phyloP scores from a whole-genome alignment of 2,888 invertebrate species.

The Cerceris ruficornis region DNA sequence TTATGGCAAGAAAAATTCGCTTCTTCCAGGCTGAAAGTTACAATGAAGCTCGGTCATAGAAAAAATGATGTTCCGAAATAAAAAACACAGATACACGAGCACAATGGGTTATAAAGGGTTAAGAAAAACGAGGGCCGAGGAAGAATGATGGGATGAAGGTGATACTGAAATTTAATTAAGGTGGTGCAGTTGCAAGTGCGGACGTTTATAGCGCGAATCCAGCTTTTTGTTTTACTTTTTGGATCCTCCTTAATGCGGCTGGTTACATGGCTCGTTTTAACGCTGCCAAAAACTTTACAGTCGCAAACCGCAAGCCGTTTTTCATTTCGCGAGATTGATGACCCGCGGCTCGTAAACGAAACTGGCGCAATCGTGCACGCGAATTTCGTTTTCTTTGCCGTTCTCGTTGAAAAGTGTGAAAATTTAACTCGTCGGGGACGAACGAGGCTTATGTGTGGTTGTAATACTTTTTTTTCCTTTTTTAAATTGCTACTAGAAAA shows the following conservation, averaged over 20 bases:
- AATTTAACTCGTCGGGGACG: background rate
- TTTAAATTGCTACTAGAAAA: too few species aligned
- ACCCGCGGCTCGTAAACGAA: conserved; percentile 30
- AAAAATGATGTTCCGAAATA: too few species aligned
- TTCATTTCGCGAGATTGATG: conserved; percentile 23
- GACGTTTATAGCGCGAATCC: conserved; percentile 22
- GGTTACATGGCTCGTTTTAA: background rate
- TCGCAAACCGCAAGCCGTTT: conserved; percentile 3
- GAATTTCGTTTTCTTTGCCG: background rate
- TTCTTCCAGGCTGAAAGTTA: too few species aligned
- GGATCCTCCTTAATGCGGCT: conserved; percentile 11
- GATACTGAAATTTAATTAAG: conserved; percentile 38
- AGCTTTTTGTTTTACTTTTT: background rate
- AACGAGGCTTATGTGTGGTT: too few species aligned
- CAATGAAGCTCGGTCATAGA: too few species aligned
- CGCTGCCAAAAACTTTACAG: conserved; percentile 14
- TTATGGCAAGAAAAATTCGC: too few species aligned
- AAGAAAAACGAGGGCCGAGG: too few species aligned
- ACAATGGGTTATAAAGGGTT: too few species aligned
- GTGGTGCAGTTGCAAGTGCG: conserved; percentile 30
- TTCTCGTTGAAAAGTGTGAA: background rate
- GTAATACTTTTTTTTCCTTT: too few species aligned
- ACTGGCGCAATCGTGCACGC: conserved; percentile 10
- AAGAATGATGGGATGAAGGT: too few species aligned
- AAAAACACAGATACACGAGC: too few species aligned